Percentiles rank a stretch among this genome's conserved stretches.
Conservation (phyloP, 1,140 invertebrate species). For the Halictus rubicundus region DNA sequence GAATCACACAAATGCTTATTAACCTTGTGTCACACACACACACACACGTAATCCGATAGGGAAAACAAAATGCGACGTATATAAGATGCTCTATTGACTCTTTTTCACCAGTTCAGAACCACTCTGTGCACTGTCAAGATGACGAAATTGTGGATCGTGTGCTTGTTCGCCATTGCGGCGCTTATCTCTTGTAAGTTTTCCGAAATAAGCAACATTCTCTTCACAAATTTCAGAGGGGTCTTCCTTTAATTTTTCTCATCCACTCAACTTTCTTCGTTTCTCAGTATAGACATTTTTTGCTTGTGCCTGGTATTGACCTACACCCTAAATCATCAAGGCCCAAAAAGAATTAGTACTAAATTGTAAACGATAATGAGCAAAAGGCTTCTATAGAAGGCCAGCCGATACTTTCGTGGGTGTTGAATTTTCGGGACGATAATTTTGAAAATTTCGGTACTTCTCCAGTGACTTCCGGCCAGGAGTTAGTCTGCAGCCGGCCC, state of each 20-base stretch:
- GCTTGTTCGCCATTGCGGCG: constrained; percentile 1
- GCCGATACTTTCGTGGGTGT: background rate
- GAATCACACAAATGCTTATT: background rate
- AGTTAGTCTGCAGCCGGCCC: background rate
- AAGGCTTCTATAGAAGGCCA: too few relatives aligned
- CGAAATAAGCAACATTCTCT: too few relatives aligned
- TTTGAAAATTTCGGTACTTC: background rate
- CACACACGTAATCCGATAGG: too few relatives aligned
- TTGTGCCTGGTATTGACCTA: too few relatives aligned
- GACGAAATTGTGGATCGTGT: background rate
- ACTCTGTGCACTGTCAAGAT: background rate
- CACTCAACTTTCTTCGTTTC: too few relatives aligned
- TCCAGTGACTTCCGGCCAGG: background rate
- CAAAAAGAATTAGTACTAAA: too few relatives aligned
- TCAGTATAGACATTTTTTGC: too few relatives aligned
- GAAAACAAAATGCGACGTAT: constrained; percentile 3
- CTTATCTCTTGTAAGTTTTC: constrained; percentile 26
- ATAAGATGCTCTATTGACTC: background rate
- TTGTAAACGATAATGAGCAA: too few relatives aligned
- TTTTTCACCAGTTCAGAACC: background rate
- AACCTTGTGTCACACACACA: background rate
- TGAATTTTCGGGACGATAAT: background rate
- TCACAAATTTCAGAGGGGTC: too few relatives aligned
- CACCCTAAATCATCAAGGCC: too few relatives aligned
- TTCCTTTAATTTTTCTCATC: too few relatives aligned